Evolutionary conservation across 2,888 invertebrate genomes (phyloP).

Genomic region (Oscheius onirici): DNA sequence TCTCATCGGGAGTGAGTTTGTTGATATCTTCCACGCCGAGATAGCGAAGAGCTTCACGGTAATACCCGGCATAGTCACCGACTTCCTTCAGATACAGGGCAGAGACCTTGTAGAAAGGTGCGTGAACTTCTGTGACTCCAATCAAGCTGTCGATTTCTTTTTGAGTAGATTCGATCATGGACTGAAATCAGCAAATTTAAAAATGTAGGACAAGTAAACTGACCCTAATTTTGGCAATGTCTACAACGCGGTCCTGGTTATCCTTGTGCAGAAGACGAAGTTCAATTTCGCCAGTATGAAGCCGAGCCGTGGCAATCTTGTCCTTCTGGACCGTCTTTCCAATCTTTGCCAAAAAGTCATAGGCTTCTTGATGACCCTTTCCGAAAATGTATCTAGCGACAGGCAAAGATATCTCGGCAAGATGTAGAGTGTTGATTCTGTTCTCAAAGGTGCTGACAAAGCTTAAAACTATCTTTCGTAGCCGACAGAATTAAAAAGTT

Average conservation of each 20-base stretch:
- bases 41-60: constrained; percentile 87
- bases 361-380: constrained; percentile 81
- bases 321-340: constrained; percentile 85
- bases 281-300: constrained; percentile 81
- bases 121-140: constrained; percentile 67
- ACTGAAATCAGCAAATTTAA: constrained; percentile 30
- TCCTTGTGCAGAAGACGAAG: constrained; percentile 73
- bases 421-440: constrained; percentile 92
- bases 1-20: constrained; percentile 54
- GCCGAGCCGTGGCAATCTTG: constrained; percentile 83
- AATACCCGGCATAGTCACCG: constrained; percentile 92
- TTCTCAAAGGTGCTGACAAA: constrained; percentile 93
- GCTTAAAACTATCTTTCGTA: constrained; percentile 73
- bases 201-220: background rate
- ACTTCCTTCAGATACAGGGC: constrained; percentile 67
- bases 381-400: constrained; percentile 66
- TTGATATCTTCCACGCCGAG: constrained; percentile 76
- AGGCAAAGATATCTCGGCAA: constrained; percentile 84
- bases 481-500: background rate
- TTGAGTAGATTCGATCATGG: constrained; percentile 58
- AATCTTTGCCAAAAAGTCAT: constrained; percentile 87
- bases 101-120: constrained; percentile 68
- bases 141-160: constrained; percentile 55
- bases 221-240: constrained; percentile 65
- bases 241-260: constrained; percentile 73